Percentiles rank a stretch among this genome's conserved stretches.
These are phyloP conservation scores for Andrena minutula DNA, from an alignment of 2,888 invertebrate genomes.

Conservation along the genomic window DNA sequence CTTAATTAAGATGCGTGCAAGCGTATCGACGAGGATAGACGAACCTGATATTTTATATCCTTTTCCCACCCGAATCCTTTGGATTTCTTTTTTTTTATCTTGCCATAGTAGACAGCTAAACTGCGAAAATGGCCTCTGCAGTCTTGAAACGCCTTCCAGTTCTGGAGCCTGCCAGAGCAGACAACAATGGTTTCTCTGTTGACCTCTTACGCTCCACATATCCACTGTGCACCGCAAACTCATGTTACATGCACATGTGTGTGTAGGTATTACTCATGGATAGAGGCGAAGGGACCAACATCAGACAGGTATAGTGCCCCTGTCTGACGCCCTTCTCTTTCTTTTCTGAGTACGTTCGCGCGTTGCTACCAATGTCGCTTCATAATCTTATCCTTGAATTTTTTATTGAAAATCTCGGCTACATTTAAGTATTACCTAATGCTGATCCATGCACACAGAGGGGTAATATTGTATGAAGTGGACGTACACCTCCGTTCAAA, in stretches of 20 bases:
- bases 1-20: not conserved
- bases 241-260: slow-evolving; percentile 43
- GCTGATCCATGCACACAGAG: no score
- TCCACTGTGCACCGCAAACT: slow-evolving; percentile 62
- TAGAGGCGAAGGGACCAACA: slow-evolving; percentile 60
- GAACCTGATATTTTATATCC: not conserved
- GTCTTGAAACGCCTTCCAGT: slow-evolving; percentile 62
- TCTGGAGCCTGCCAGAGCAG: slow-evolving; percentile 65
- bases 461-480: no score
- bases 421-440: no score
- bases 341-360: slow-evolving; percentile 39
- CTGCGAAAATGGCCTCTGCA: slow-evolving; percentile 47
- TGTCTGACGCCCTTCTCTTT: slow-evolving; percentile 50
- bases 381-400: slow-evolving; percentile 7
- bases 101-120: slow-evolving; percentile 36
- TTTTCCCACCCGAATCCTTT: not conserved
- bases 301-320: slow-evolving; percentile 64
- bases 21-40: not conserved
- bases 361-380: slow-evolving; percentile 10
- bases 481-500: no score
- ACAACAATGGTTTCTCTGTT: slow-evolving; percentile 79
- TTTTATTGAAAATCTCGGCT: not conserved
- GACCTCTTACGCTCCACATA: slow-evolving; percentile 79
- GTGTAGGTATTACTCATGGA: slow-evolving; percentile 51
- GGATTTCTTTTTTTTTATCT: slow-evolving; percentile 3